These are phyloP conservation scores for Mythimna albipuncta DNA, from an alignment of 2,888 invertebrate species.

Conservation along the genomic window DNA sequence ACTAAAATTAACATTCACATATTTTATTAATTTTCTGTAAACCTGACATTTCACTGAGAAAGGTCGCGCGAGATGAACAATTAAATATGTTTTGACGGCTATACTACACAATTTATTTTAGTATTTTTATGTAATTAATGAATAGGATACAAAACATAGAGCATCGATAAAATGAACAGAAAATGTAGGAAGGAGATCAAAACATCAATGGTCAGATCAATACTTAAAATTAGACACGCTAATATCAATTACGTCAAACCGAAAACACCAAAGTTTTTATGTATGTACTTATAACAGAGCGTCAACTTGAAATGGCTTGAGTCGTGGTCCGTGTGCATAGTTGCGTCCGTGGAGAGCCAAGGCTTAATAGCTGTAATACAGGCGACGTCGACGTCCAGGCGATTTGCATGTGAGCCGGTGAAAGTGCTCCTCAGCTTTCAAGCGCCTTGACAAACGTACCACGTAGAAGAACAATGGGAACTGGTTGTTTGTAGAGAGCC, in stretches of 20 bases:
- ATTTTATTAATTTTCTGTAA: slow-evolving; percentile 84
- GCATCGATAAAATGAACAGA: slow-evolving; percentile 33
- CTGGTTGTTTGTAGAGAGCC: slow-evolving; percentile 69
- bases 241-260: slow-evolving; percentile 43
- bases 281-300: slow-evolving; percentile 23
- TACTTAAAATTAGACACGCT: slow-evolving; percentile 46
- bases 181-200: slow-evolving; percentile 31
- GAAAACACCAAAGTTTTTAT: slow-evolving; percentile 28
- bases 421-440: slow-evolving; percentile 78
- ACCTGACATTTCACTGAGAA: slow-evolving; percentile 76
- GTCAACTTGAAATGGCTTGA: slow-evolving; percentile 26
- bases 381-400: slow-evolving; percentile 67
- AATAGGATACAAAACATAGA: slow-evolving; percentile 29
- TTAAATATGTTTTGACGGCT: slow-evolving; percentile 81
- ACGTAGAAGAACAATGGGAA: slow-evolving; percentile 72
- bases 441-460: slow-evolving; percentile 70
- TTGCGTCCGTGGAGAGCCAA: slow-evolving; percentile 42
- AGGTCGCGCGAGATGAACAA: slow-evolving; percentile 75
- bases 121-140: slow-evolving; percentile 34
- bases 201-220: slow-evolving; percentile 35
- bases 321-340: slow-evolving; percentile 34
- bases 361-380: slow-evolving; percentile 65
- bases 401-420: slow-evolving; percentile 77
- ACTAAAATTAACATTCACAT: slow-evolving; percentile 88
- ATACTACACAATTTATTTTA: slow-evolving; percentile 58